phyloP scores from a whole-genome alignment of 2,113 vertebrate species.

The Psophia crepitans region DNA sequence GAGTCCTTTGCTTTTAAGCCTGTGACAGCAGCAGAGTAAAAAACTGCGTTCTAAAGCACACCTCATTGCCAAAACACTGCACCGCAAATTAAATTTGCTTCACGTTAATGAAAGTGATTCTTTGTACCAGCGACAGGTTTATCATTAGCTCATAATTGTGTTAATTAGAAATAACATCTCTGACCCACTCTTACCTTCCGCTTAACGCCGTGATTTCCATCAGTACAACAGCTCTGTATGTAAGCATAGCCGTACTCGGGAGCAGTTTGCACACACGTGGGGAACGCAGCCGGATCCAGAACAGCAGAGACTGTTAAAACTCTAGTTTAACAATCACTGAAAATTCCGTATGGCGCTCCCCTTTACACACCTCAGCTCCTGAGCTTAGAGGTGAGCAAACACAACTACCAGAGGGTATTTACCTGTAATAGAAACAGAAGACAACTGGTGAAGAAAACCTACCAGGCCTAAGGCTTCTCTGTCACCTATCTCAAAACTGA shows the following conservation, averaged over 20 bases:
- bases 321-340: background rate
- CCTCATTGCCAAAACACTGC: background rate
- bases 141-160: background rate
- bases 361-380: background rate
- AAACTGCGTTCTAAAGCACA: background rate
- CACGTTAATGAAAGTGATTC: background rate
- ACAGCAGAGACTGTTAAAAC: background rate
- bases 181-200: background rate
- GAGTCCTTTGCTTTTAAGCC: background rate
- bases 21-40: background rate
- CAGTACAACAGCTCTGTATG: background rate
- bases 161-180: conserved; percentile 5
- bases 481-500: background rate
- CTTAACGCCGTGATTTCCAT: background rate
- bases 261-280: background rate
- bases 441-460: background rate
- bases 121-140: background rate
- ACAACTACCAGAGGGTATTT: background rate
- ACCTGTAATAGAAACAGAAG: background rate
- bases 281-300: background rate
- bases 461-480: background rate
- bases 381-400: background rate
- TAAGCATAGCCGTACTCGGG: background rate
- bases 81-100: background rate
- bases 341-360: background rate